A percentile compares a stretch with the other conserved stretches of the same genome.
Evolutionary conservation across 2,888 invertebrate genomes (phyloP).

Genomic region (Colletes collaris): DNA sequence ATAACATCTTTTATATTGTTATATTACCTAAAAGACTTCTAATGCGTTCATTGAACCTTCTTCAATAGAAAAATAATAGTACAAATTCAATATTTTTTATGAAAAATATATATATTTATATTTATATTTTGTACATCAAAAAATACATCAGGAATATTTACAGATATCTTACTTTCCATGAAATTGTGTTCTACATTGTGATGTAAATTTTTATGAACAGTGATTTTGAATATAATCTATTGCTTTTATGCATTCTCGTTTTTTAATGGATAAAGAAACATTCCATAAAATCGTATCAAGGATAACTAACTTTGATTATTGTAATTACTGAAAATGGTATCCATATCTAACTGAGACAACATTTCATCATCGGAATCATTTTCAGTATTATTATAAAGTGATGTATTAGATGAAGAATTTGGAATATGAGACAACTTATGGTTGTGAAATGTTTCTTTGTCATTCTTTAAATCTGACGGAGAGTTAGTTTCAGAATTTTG

Average conservation of each 20-base stretch:
- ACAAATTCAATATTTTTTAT: background rate
- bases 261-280: background rate
- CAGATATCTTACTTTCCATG: constrained; percentile 1
- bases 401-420: background rate
- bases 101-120: constrained; percentile 24
- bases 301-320: constrained; percentile 17
- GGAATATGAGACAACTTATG: constrained; percentile 4
- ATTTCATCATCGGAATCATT: constrained; percentile 76
- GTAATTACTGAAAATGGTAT: constrained; percentile 61
- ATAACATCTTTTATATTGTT: too few relatives aligned
- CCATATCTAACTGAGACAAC: constrained; percentile 77
- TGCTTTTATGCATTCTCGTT: background rate
- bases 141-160: constrained; percentile 11
- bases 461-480: background rate
- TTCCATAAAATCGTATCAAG: background rate
- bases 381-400: constrained; percentile 16
- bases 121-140: constrained; percentile 29
- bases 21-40: too few relatives aligned
- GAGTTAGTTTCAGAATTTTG: background rate
- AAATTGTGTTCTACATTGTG: background rate
- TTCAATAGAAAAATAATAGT: too few relatives aligned
- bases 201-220: background rate
- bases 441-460: background rate
- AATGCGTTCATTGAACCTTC: too few relatives aligned
- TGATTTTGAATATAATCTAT: background rate